Percentiles rank a stretch among this genome's conserved stretches.
Conservation (phyloP, 2,797 vertebrate genomes). For the Parauchenoglanis punctatus region DNA sequence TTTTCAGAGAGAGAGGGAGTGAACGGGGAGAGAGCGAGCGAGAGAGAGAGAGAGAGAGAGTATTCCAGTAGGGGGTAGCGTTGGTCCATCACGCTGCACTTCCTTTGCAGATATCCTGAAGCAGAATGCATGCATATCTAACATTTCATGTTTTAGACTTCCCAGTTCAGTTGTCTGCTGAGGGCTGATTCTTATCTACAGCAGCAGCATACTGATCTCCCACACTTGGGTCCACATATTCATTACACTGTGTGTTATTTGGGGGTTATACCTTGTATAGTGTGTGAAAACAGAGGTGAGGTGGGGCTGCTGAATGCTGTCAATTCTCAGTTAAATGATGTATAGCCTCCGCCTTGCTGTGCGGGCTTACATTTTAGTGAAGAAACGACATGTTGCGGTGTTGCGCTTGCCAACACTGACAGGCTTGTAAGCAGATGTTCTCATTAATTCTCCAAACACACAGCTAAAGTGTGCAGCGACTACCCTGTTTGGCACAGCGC, state of each 20-base stretch:
- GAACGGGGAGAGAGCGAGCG: neutral
- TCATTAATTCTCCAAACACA: conserved; percentile 49
- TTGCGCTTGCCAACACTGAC: conserved; percentile 21
- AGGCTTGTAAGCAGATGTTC: conserved; percentile 48
- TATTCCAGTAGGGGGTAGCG: conserved; percentile 67
- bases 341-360: conserved; percentile 31
- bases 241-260: conserved; percentile 49
- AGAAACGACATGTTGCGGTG: conserved; percentile 28
- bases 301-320: neutral
- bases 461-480: neutral
- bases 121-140: conserved; percentile 24
- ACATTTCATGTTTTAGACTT: conserved; percentile 39
- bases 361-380: conserved; percentile 32
- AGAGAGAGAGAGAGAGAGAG: neutral
- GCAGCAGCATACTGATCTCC: conserved; percentile 46
- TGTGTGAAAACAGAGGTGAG: neutral
- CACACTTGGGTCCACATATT: conserved; percentile 46
- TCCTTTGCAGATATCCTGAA: conserved; percentile 6
- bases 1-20: neutral
- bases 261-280: conserved; percentile 23
- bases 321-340: conserved; percentile 40
- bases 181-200: conserved; percentile 49
- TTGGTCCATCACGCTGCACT: conserved; percentile 57
- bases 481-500: neutral
- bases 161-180: conserved; percentile 46